Base-by-base conservation (phyloP, 1,140 invertebrate genomes). In the Cryptotermes secundus region DNA sequence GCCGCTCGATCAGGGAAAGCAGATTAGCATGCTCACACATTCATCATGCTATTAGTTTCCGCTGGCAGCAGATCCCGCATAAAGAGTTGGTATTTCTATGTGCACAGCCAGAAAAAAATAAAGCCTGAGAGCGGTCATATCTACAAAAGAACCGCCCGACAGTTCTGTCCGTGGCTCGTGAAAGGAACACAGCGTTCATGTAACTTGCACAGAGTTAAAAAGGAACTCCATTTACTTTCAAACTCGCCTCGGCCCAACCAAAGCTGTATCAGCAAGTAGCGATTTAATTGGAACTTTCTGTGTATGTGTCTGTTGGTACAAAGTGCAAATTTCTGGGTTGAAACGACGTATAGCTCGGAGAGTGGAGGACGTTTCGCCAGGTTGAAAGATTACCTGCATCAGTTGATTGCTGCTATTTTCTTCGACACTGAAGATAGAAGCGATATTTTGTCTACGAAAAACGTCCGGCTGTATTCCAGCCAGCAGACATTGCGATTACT, bases 211-310 rank as follows among this genome's bases (percentile, higher is more conserved):
- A 72, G 31, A 72, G n/a, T n/a, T 72, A 14, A 72, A 72, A 72
- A 72, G 59, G 31, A 72, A 72, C 31, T 26, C 59, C 0, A 59
- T 12, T 59, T 14, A 59, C 53, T 59, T 72, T 16, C 59, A 3
- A 6, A 72, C 16, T 72, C 26, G 26, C 59, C 31, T 22, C 19
- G 12, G 26, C 24, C 19, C 53, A 22, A 59, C 19, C 53, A 59
- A 7, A 59, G 24, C 24, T 1, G 53, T 7, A 59, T 59, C 24
- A 24, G 53, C 53, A 59, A 16, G 53, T 19, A 59, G n/a, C n/a
- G n/a, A n/a, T 72, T n/a, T 72, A 72, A 72, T 72, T 72, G 34
- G 26, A 42, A 31, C 45, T 59, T 83, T 83, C 34, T 83, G 22
- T 83, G 31, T 83, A 31, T 83, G 34, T 19, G 53, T 83, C 45